These are phyloP conservation scores for Chrysaora quinquecirrha DNA, from an alignment of 30 jellyfish, hydroid and myxozoan species.

Conservation along the genomic window DNA sequence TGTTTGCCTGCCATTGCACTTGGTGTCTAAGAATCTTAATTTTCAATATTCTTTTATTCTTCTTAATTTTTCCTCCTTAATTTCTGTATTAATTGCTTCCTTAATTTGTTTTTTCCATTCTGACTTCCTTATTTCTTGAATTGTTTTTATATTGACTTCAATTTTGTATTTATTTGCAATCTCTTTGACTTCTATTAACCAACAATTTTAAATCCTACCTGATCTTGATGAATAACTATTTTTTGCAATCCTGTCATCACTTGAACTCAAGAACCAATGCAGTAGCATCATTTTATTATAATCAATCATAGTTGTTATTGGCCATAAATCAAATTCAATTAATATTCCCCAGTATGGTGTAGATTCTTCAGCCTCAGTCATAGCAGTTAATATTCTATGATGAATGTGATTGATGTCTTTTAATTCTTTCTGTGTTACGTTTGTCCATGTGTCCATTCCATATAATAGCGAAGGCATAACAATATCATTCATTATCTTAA, in stretches of 20 bases:
- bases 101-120: background rate
- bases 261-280: background rate
- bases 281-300: background rate
- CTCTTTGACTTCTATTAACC: background rate
- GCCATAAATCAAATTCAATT: background rate
- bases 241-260: background rate
- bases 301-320: background rate
- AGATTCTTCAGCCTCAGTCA: background rate
- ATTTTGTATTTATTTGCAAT: no score
- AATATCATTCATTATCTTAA: background rate
- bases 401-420: background rate
- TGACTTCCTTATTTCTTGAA: background rate
- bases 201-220: no score
- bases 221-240: no score
- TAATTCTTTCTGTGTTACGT: background rate
- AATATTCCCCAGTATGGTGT: constrained; percentile 19
- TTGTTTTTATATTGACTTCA: no score
- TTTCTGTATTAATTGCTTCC: background rate
- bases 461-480: constrained; percentile 2
- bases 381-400: background rate
- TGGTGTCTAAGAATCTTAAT: background rate
- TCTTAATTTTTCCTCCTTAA: background rate
- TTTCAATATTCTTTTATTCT: no score
- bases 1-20: background rate
- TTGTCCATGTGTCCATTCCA: constrained; percentile 9